Base-by-base conservation (phyloP, 2,888 invertebrate genomes). In the Leptogaster cylindrica region DNA sequence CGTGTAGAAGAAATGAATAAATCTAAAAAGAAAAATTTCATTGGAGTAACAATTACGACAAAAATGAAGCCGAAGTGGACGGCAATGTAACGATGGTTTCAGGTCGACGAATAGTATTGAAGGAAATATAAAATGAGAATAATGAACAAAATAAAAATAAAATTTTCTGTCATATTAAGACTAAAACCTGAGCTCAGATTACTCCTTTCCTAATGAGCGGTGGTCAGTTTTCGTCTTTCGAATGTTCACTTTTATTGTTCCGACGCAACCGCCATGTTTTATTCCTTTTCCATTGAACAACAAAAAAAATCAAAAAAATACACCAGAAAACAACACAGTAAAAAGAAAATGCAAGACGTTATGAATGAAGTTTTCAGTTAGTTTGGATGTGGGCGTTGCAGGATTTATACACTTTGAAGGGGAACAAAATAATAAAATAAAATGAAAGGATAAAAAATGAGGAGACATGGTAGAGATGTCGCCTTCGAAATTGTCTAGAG, bases 281-380 rank as follows among this genome's bases (percentile, higher is more conserved):
- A n/a, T 10, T 46, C 20, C 23, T 46, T 12, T 46, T 23, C 1
- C 18, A 41, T 5, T 5, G 46, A 23, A 46, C 46, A n/a, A 4
- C 6, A 23, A 23, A 7, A n/a, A n/a, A n/a, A n/a, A n/a, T n/a
- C n/a, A n/a, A n/a, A n/a, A n/a, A n/a, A n/a, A n/a, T n/a, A n/a
- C n/a, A n/a, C n/a, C n/a, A n/a, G n/a, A n/a, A n/a, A n/a, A n/a
- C n/a, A n/a, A n/a, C n/a, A n/a, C n/a, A n/a, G n/a, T n/a, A n/a
- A n/a, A n/a, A n/a, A n/a, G n/a, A n/a, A n/a, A n/a, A n/a, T n/a
- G n/a, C n/a, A n/a, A n/a, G n/a, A n/a, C n/a, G 5, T 23, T 25
- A 55, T 55, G 55, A 55, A 55, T 55, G 55, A 55, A 55, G 36
- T n/a, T 55, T 55, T 55, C 55, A 39, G 55, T 55, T 18, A 39